Percentiles rank a stretch among this genome's conserved stretches.
phyloP scores from a whole-genome alignment of 1,140 invertebrate species.

The Drosophila seguyi region DNA sequence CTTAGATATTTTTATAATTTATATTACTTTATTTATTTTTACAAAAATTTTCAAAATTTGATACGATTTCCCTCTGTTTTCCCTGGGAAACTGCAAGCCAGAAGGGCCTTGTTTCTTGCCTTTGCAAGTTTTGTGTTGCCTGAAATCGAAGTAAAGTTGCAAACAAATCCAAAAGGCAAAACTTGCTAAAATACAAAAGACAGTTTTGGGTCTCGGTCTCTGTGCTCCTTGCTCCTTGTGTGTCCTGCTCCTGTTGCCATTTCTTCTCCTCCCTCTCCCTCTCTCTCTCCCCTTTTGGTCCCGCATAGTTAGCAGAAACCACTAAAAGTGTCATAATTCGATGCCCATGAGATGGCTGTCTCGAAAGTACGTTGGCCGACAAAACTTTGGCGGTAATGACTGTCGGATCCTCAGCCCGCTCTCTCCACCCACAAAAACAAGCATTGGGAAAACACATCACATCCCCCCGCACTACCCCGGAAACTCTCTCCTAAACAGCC shows the following conservation, averaged over 20 bases:
- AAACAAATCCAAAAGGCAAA: slow-evolving; percentile 70
- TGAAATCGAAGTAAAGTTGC: slow-evolving; percentile 80
- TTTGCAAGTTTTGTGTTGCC: slow-evolving; percentile 52
- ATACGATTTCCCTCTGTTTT: background rate
- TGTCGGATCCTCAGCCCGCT: too few relatives aligned
- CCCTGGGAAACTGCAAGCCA: background rate
- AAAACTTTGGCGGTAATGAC: slow-evolving; percentile 79
- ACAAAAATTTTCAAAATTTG: too few relatives aligned
- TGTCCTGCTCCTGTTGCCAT: slow-evolving; percentile 14
- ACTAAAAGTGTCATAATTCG: slow-evolving; percentile 85
- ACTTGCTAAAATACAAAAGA: slow-evolving; percentile 65
- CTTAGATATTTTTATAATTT: too few relatives aligned
- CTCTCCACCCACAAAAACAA: too few relatives aligned
- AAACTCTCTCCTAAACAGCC: slow-evolving; percentile 2
- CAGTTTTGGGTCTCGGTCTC: slow-evolving; percentile 32
- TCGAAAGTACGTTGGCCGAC: slow-evolving; percentile 75
- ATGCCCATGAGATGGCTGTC: slow-evolving; percentile 84
- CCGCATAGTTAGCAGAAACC: slow-evolving; percentile 77
- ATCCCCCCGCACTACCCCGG: too few relatives aligned
- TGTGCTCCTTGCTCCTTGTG: background rate
- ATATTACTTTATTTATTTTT: rapidly evolving
- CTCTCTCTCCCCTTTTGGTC: slow-evolving; percentile 3
- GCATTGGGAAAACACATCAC: too few relatives aligned
- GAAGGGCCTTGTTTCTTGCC: background rate
- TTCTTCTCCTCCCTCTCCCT: background rate